A percentile compares a stretch with the other conserved stretches of the same genome.
These are phyloP conservation scores for Philereme transversata DNA, from an alignment of 2,888 invertebrate species.

Conservation along the genomic window DNA sequence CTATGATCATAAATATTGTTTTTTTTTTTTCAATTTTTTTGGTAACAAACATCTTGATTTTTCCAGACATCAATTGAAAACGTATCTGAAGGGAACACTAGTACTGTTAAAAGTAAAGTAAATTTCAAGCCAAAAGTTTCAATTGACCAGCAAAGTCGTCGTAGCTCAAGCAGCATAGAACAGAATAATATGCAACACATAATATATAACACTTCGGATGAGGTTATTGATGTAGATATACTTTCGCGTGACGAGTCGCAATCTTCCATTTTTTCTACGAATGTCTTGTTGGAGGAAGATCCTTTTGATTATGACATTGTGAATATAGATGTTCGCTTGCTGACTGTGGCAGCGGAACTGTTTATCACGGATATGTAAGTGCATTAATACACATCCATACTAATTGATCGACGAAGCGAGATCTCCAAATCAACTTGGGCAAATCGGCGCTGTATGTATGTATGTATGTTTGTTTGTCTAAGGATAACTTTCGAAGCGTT, in stretches of 20 bases:
- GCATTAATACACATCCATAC: neutral
- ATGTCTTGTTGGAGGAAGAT: slow-evolving; percentile 62
- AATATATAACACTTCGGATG: slow-evolving; percentile 48
- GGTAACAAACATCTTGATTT: neutral
- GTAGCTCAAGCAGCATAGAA: neutral
- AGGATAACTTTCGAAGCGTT: too few species aligned
- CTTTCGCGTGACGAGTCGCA: slow-evolving; percentile 42
- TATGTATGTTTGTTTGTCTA: neutral
- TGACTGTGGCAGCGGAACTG: slow-evolving; percentile 48
- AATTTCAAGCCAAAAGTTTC: slow-evolving; percentile 47
- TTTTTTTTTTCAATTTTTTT: slow-evolving; percentile 12
- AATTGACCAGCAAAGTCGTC: neutral
- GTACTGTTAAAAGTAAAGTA: slow-evolving; percentile 47
- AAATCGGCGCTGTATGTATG: neutral
- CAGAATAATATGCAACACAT: neutral
- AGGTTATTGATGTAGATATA: slow-evolving; percentile 48
- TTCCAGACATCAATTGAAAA: slow-evolving; percentile 36
- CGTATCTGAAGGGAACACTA: slow-evolving; percentile 23
- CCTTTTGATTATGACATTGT: slow-evolving; percentile 76
- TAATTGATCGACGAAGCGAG: neutral
- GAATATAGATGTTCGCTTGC: slow-evolving; percentile 64
- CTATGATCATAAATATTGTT: too few species aligned
- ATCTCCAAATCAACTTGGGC: neutral
- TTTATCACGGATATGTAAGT: slow-evolving; percentile 51
- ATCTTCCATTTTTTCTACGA: slow-evolving; percentile 41